Conservation (phyloP, 2,888 invertebrate genomes). For the Leptinotarsa tumamoca region DNA sequence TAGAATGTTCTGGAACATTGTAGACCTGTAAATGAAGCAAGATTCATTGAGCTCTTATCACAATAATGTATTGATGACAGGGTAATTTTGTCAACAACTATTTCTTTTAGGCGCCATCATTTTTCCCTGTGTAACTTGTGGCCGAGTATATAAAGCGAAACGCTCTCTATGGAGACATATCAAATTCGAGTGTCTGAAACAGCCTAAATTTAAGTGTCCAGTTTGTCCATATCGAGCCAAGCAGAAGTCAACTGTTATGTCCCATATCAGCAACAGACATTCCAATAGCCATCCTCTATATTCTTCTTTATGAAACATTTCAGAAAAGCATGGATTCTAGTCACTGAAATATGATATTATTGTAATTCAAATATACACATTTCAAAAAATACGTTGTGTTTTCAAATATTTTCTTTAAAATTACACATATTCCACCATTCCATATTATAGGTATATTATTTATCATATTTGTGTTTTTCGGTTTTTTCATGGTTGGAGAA, state of each 20-base stretch:
- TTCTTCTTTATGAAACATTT: background rate
- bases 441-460: too few species aligned
- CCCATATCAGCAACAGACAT: conserved; percentile 28
- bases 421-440: too few species aligned
- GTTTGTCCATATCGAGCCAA: conserved; percentile 47
- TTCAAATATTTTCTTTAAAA: too few species aligned
- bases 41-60: too few species aligned
- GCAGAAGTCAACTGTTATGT: conserved; percentile 40
- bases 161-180: conserved; percentile 48
- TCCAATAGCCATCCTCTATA: background rate
- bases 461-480: too few species aligned
- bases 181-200: conserved; percentile 50
- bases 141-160: conserved; percentile 44
- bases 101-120: conserved; percentile 18
- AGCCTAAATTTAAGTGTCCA: conserved; percentile 48
- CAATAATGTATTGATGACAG: too few species aligned
- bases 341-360: conserved; percentile 3
- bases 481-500: too few species aligned
- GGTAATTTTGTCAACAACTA: background rate
- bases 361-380: background rate
- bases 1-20: too few species aligned
- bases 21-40: too few species aligned
- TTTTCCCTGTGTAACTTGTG: conserved; percentile 42
- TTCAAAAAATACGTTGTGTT: background rate
- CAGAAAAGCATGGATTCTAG: background rate